Percentiles rank a stretch among this genome's conserved stretches.
These are phyloP conservation scores for Panzeria rudis DNA, from an alignment of 2,888 invertebrate species.

Conservation along the genomic window DNA sequence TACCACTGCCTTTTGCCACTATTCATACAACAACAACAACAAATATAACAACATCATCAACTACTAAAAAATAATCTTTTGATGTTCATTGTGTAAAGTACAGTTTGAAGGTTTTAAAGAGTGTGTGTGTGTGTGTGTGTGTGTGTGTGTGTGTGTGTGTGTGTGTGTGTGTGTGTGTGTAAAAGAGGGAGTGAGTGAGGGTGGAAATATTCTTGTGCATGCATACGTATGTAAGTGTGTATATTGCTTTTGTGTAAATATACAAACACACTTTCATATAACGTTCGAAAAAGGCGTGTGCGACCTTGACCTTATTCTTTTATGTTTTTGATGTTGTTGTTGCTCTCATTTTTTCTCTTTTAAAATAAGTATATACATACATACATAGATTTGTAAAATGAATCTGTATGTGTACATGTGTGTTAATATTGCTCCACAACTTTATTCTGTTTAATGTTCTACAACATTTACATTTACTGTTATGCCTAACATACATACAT, in stretches of 20 bases:
- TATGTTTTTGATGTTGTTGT: slow-evolving; percentile 39
- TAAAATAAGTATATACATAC: slow-evolving; percentile 1
- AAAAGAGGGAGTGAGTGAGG: slow-evolving; percentile 20
- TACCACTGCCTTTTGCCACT: slow-evolving; percentile 25
- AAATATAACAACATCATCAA: slow-evolving; percentile 40
- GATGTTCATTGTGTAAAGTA: slow-evolving; percentile 56
- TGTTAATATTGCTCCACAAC: slow-evolving; percentile 26
- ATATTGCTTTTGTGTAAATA: slow-evolving; percentile 34
- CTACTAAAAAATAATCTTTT: slow-evolving; percentile 51
- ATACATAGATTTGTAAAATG: neutral
- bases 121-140: neutral
- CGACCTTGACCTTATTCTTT: slow-evolving; percentile 73
- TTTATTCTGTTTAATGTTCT: slow-evolving; percentile 28
- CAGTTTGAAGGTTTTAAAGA: slow-evolving; percentile 66
- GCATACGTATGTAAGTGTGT: slow-evolving; percentile 10
- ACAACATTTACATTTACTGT: slow-evolving; percentile 53
- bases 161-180: neutral
- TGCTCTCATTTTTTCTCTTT: slow-evolving; percentile 48
- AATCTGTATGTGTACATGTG: neutral
- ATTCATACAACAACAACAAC: slow-evolving; percentile 34
- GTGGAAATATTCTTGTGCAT: neutral
- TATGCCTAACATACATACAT: neutral
- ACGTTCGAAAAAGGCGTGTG: slow-evolving; percentile 68
- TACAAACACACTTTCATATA: slow-evolving; percentile 3
- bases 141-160: neutral